Evolutionary conservation across 2,797 vertebrate genomes (phyloP), one percentile per base, ranked within the genome.

Genomic region (Mormyrops attenuatus): DNA sequence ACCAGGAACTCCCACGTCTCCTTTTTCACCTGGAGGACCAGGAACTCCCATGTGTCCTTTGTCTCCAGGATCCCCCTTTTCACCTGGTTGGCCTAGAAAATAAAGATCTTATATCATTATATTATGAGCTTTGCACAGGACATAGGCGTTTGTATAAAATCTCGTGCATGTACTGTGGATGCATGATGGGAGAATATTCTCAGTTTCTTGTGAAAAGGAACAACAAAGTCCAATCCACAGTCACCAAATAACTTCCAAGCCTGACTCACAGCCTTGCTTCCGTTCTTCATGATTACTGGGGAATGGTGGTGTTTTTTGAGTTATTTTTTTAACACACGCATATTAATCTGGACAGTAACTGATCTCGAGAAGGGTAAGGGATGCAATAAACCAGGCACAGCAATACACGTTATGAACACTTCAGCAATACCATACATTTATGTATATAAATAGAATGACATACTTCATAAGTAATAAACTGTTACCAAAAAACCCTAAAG

Each of bases 1-100:
- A 52, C 97, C 97, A 20, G 96, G 95, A 20, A 96, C 94, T 0
- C 98, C 98, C 73, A 95, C 94, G 88, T 98, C 95, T 0, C 95
- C 96, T 50, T 95, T 95, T 90, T 97, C 97, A 88, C 96, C 96
- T 90, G 96, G 96, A 34, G 92, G 89, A 52, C 97, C 97, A 17
- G 96, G 95, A n/a, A 96, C 94, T 0, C 98, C 98, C 66, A 95
- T 94, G 87, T 94, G 94, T 88, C 97, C 97, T 55, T 93, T 92
- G 0, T 94, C 94, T 52, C 98, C 98, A 9, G 91, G 91, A n/a
- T 95, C 95, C 90, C 95, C 93, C 44, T 91, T 95, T 80, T 96
- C 95, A 60, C 95, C 96, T 44, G 92, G 52, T 13, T 90, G 93
- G n/a, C 95, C 95, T 94, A 77, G 5, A 49, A 73, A 69, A 86